phyloP scores from a whole-genome alignment of 2,888 invertebrate species.

The Hyposoter dolosus region DNA sequence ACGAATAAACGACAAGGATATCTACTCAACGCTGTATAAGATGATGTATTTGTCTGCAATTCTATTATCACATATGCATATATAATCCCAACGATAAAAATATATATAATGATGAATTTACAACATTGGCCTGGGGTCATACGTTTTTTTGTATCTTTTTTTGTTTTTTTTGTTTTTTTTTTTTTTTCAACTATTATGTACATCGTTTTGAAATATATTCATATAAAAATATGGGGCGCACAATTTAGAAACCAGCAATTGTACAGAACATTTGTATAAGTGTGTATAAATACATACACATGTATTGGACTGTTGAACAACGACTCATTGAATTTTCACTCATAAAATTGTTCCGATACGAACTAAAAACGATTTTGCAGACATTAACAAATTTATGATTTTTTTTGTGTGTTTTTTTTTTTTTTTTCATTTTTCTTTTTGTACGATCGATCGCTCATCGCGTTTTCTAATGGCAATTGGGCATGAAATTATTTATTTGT shows the following conservation, averaged over 20 bases:
- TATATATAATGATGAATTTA: constrained; percentile 73
- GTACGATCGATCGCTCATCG: neutral
- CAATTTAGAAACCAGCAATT: constrained; percentile 65
- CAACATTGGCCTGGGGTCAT: constrained; percentile 71
- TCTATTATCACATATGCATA: constrained; percentile 76
- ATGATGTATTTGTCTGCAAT: constrained; percentile 74
- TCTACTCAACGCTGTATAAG: constrained; percentile 45
- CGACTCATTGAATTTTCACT: neutral
- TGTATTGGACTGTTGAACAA: constrained; percentile 23
- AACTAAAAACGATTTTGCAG: neutral
- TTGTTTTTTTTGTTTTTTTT: constrained; percentile 30
- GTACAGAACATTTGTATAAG: constrained; percentile 49
- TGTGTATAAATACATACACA: neutral
- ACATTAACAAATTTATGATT: neutral
- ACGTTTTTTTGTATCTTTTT: constrained; percentile 26
- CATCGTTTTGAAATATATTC: constrained; percentile 74
- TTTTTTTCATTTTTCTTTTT: neutral
- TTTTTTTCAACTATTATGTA: constrained; percentile 70
- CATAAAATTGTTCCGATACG: neutral
- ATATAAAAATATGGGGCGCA: constrained; percentile 77
- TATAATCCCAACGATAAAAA: constrained; percentile 76
- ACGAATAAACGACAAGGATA: neutral
- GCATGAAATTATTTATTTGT: neutral
- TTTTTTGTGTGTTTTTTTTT: neutral
- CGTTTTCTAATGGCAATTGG: constrained; percentile 12